Conservation (phyloP, 2,113 vertebrate species). For the Saimiri boliviensis region DNA sequence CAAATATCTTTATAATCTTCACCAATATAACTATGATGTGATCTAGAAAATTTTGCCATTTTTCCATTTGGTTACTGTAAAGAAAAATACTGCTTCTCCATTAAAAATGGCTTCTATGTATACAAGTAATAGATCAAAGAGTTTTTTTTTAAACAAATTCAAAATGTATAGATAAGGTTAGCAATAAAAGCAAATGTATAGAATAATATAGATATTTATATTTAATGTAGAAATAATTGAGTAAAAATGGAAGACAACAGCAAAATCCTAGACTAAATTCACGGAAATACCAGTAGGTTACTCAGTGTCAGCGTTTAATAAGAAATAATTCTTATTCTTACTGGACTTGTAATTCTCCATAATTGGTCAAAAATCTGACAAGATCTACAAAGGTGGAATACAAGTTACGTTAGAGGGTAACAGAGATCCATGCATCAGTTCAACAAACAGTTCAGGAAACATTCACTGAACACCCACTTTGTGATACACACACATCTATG, state of each 20-base stretch:
- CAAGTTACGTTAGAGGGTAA: neutral
- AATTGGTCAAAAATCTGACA: neutral
- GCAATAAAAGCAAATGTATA: neutral
- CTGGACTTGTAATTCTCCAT: neutral
- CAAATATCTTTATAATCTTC: neutral
- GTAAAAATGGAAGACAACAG: neutral
- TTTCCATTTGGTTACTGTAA: neutral
- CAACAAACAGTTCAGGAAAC: neutral
- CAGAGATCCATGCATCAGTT: neutral
- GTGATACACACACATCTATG: neutral
- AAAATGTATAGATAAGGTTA: neutral
- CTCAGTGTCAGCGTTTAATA: neutral
- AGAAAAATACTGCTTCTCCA: neutral
- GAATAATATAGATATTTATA: neutral
- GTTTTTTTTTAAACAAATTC: neutral
- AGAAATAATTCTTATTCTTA: neutral
- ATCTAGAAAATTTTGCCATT: neutral
- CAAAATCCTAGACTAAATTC: neutral
- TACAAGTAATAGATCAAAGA: neutral
- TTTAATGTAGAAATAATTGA: neutral
- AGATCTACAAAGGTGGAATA: neutral
- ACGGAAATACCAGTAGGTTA: neutral
- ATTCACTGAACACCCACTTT: neutral
- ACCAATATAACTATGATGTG: neutral
- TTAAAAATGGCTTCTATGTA: neutral